A percentile compares a stretch with the other conserved stretches of the same genome.
These are phyloP conservation scores for Takifugu bimaculatus DNA, from an alignment of 2,113 vertebrate species.

Conservation along the genomic window DNA sequence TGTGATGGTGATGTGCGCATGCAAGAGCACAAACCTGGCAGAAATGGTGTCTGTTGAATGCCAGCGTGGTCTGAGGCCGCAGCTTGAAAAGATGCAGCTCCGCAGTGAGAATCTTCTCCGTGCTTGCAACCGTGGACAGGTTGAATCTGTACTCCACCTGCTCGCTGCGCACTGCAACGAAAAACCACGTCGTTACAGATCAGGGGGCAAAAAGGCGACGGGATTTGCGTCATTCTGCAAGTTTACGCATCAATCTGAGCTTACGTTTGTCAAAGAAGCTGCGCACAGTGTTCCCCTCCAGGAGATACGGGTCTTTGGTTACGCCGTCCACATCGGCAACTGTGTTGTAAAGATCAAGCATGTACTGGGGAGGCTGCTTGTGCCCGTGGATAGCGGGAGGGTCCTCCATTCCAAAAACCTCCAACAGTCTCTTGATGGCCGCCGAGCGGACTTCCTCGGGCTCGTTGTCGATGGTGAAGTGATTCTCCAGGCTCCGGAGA, in stretches of 20 bases:
- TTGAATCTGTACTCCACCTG: slow-evolving; percentile 81
- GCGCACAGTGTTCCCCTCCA: slow-evolving; percentile 88
- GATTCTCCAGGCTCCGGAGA: slow-evolving; percentile 36
- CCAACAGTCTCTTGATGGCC: slow-evolving; percentile 82
- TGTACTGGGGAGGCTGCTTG: slow-evolving; percentile 87
- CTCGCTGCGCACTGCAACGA: slow-evolving; percentile 73
- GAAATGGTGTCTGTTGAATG: slow-evolving; percentile 79
- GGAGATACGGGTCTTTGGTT: slow-evolving; percentile 81
- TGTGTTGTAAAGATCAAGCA: slow-evolving; percentile 87
- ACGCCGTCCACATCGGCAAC: slow-evolving; percentile 85
- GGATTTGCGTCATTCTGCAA: not conserved
- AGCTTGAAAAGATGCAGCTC: slow-evolving; percentile 89
- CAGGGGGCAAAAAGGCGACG: not conserved
- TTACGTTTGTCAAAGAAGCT: slow-evolving; percentile 90
- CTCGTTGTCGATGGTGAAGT: slow-evolving; percentile 32
- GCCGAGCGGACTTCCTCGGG: slow-evolving; percentile 65
- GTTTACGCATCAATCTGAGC: slow-evolving; percentile 12
- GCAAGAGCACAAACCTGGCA: slow-evolving; percentile 77
- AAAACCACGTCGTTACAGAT: not conserved
- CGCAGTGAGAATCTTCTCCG: slow-evolving; percentile 82
- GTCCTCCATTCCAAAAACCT: slow-evolving; percentile 88
- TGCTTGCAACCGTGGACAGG: slow-evolving; percentile 80
- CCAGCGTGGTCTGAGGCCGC: slow-evolving; percentile 42
- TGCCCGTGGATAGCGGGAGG: slow-evolving; percentile 68
- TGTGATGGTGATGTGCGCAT: too few species aligned